Percentiles rank a stretch among this genome's conserved stretches.
These are phyloP conservation scores for Paedocypris micromegethes DNA, from an alignment of 2,797 vertebrate species.

Conservation along the genomic window DNA sequence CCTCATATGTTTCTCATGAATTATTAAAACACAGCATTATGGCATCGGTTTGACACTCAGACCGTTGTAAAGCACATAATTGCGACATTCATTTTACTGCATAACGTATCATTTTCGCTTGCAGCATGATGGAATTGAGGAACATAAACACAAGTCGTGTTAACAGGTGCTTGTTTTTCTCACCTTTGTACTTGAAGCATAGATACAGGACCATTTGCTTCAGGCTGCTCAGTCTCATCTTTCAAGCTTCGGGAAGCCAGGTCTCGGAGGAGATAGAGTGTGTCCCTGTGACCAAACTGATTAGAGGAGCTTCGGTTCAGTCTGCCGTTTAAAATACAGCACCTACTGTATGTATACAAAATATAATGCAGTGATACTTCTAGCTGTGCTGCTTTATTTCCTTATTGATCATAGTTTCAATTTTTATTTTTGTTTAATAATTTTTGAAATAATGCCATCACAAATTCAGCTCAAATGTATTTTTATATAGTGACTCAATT, in stretches of 20 bases:
- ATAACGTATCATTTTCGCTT: constrained; percentile 48
- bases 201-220: constrained; percentile 62
- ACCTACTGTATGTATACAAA: neutral
- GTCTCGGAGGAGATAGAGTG: constrained; percentile 43
- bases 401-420: too few relatives aligned
- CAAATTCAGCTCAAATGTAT: too few relatives aligned
- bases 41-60: constrained; percentile 7
- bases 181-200: constrained; percentile 42
- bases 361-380: neutral
- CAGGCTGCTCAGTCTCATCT: constrained; percentile 62
- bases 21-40: constrained; percentile 2
- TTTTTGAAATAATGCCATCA: too few relatives aligned
- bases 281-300: constrained; percentile 53
- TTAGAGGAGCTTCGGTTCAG: constrained; percentile 52
- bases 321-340: constrained; percentile 8
- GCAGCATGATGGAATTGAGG: constrained; percentile 40
- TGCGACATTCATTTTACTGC: constrained; percentile 40
- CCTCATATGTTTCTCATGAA: neutral
- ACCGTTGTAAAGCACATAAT: constrained; percentile 47
- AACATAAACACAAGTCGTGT: constrained; percentile 46
- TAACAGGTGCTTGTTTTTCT: constrained; percentile 48
- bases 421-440: too few relatives aligned
- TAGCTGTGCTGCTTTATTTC: neutral
- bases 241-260: constrained; percentile 64
- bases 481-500: too few relatives aligned